Evolutionary conservation across 1,140 invertebrate genomes (phyloP).

Genomic region (Penaeus japonicus): DNA sequence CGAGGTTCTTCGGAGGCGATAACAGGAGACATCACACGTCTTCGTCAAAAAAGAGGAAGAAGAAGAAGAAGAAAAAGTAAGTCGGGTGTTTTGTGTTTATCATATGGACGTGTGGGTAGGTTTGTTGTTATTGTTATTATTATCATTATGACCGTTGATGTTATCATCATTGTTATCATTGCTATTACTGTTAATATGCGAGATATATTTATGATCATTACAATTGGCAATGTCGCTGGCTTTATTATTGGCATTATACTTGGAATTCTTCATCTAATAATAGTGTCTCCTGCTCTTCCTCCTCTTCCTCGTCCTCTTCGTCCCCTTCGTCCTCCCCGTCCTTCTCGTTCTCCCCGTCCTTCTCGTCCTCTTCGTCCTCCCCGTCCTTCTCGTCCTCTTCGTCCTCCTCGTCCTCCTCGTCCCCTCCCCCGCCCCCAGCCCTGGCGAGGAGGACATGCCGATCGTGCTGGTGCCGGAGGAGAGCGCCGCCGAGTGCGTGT

Average conservation of each 20-base stretch:
- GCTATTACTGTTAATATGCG: too few species aligned
- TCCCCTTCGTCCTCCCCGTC: neutral
- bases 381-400: neutral
- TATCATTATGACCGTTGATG: too few species aligned
- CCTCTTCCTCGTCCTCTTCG: neutral
- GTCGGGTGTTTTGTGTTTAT: too few species aligned
- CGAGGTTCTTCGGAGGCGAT: slow-evolving; percentile 11
- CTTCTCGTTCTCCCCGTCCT: too few species aligned
- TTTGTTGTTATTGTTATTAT: too few species aligned
- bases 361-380: neutral
- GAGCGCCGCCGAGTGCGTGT: slow-evolving; percentile 23
- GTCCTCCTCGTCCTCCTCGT: neutral
- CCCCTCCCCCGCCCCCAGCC: neutral
- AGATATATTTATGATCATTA: too few species aligned
- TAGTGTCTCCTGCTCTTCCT: too few species aligned
- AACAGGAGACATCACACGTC: neutral
- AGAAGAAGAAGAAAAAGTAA: neutral
- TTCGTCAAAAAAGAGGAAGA: neutral
- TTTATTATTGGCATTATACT: too few species aligned
- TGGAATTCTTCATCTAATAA: too few species aligned
- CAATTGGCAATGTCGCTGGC: too few species aligned
- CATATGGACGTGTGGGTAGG: neutral
- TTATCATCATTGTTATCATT: too few species aligned
- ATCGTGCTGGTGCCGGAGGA: slow-evolving; percentile 51
- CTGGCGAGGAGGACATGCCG: slow-evolving; percentile 3